Conservation (phyloP, 2,113 vertebrate genomes). For the Camarhynchus parvulus region DNA sequence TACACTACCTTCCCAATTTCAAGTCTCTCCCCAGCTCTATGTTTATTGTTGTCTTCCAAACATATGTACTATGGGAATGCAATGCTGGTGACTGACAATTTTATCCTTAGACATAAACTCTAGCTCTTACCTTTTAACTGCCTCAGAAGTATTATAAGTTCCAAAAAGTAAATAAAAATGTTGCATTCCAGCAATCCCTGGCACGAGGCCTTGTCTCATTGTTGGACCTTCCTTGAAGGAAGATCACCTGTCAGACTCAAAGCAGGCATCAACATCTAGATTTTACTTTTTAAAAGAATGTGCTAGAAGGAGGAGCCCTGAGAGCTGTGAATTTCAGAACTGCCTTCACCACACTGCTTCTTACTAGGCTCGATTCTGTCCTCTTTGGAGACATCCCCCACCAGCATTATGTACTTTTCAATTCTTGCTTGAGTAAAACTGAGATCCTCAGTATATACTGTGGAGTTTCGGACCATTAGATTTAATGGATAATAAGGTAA, state of each 20-base stretch:
- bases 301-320: neutral
- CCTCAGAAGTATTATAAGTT: neutral
- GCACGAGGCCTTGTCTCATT: neutral
- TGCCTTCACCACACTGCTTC: neutral
- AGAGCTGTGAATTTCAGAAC: neutral
- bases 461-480: neutral
- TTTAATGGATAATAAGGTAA: neutral
- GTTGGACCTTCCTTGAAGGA: neutral
- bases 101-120: neutral
- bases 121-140: neutral
- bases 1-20: neutral
- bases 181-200: neutral
- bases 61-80: neutral
- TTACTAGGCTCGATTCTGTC: neutral
- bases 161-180: neutral
- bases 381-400: neutral
- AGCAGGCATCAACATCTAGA: neutral
- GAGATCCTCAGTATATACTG: neutral
- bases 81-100: neutral
- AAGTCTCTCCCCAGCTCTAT: neutral
- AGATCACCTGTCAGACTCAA: neutral
- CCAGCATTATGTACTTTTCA: neutral
- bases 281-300: neutral
- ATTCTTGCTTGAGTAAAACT: neutral
- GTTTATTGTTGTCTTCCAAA: neutral